Evolutionary conservation across 1,140 invertebrate species (phyloP).

Genomic region (Sinella curviseta): DNA sequence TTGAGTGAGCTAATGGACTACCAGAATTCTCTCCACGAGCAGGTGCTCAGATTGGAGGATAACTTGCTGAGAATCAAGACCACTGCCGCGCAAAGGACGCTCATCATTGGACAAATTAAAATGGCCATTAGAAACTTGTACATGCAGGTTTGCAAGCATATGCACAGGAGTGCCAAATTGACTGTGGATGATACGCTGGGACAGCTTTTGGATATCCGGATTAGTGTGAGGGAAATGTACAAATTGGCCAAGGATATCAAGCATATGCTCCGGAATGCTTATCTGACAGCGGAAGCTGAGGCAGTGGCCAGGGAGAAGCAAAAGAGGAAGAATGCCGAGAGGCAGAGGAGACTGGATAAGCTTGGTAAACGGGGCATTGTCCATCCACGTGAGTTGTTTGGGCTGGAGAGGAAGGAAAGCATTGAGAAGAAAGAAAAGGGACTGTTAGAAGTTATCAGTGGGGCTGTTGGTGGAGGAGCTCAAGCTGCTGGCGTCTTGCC

Average conservation of each 20-base stretch:
- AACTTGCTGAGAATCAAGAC: slow-evolving; percentile 44
- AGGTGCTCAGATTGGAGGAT: slow-evolving; percentile 34
- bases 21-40: not conserved
- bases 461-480: too few relatives aligned
- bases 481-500: too few relatives aligned
- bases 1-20: slow-evolving; percentile 24
- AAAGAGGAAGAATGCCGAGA: not conserved
- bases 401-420: not conserved
- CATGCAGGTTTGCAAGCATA: slow-evolving; percentile 35
- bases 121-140: slow-evolving; percentile 47
- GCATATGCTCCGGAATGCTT: slow-evolving; percentile 37
- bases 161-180: slow-evolving; percentile 24
- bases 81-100: slow-evolving; percentile 47
- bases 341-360: not conserved
- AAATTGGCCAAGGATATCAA: slow-evolving; percentile 44
- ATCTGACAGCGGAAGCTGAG: slow-evolving; percentile 12
- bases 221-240: slow-evolving; percentile 38
- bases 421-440: not conserved
- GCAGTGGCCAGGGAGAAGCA: not conserved
- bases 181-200: slow-evolving; percentile 39
- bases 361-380: not conserved
- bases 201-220: slow-evolving; percentile 36
- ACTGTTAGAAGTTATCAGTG: too few relatives aligned
- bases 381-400: not conserved
- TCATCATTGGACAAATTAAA: slow-evolving; percentile 47